A percentile compares a stretch with the other conserved stretches of the same genome.
phyloP scores from a whole-genome alignment of 2,113 vertebrate species.

The Tonatia bakeri region DNA sequence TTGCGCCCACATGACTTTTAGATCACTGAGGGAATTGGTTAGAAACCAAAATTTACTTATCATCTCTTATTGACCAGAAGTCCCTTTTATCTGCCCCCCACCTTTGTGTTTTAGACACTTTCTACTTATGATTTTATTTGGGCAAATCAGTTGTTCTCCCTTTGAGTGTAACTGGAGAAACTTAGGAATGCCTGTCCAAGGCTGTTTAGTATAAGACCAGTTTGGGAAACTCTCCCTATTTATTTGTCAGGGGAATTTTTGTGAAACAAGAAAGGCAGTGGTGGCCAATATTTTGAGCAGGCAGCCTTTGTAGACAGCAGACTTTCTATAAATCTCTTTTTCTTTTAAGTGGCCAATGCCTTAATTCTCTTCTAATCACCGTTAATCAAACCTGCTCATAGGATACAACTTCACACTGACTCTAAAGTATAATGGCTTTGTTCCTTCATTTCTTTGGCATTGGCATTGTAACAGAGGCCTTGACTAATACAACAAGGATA shows the following conservation, averaged over 20 bases:
- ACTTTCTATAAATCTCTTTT: not conserved
- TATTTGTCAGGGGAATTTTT: not conserved
- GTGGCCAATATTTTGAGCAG: not conserved
- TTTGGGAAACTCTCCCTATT: not conserved
- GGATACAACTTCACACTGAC: not conserved
- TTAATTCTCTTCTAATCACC: not conserved
- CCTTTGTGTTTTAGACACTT: not conserved
- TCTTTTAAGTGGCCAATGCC: not conserved
- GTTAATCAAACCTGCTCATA: conserved; percentile 3
- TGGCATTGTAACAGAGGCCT: not conserved
- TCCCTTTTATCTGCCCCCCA: not conserved
- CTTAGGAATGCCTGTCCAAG: not conserved
- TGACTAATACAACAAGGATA: not conserved
- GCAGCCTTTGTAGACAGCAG: not conserved
- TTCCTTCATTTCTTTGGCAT: not conserved
- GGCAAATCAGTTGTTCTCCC: not conserved
- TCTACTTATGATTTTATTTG: not conserved
- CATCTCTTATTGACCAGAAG: not conserved
- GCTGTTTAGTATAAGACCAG: not conserved
- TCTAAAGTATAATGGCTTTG: not conserved
- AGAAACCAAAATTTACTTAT: conserved; percentile 27
- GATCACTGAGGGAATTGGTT: not conserved
- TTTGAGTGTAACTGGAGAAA: not conserved
- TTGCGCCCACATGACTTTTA: not conserved
- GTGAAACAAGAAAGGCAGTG: not conserved